phyloP scores from a whole-genome alignment of 2,888 invertebrate genomes.

The Entomobrya multifasciata region DNA sequence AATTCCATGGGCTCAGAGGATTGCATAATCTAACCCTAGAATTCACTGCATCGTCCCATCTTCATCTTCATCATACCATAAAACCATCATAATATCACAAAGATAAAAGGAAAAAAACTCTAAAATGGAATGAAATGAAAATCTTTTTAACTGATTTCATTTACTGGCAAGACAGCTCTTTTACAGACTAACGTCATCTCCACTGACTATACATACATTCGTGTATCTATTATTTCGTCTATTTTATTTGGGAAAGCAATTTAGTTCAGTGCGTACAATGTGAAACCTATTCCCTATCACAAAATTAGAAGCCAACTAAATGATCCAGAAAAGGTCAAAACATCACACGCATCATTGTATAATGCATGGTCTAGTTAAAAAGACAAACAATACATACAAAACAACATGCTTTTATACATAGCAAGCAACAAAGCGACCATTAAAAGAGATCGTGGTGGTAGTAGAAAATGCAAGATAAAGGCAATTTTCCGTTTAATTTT shows the following conservation, averaged over 20 bases:
- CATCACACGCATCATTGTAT: conserved; percentile 49
- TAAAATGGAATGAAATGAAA: too few relatives aligned
- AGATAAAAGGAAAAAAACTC: too few relatives aligned
- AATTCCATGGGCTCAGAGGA: too few relatives aligned
- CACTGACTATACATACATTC: neutral
- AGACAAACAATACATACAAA: conserved; percentile 3
- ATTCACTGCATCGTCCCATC: too few relatives aligned
- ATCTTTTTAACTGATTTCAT: too few relatives aligned
- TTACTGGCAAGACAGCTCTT: too few relatives aligned
- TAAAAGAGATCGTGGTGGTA: conserved; percentile 5
- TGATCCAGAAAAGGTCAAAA: conserved; percentile 66
- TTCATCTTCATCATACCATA: too few relatives aligned
- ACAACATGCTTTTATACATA: too few relatives aligned
- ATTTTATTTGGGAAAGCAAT: neutral
- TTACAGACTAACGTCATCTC: neutral
- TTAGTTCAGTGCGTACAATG: neutral
- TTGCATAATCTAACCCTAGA: too few relatives aligned
- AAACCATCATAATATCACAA: too few relatives aligned
- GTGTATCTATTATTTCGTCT: neutral
- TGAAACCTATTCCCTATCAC: conserved; percentile 38
- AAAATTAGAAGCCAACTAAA: conserved; percentile 58
- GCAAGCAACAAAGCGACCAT: neutral
- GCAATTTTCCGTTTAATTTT: conserved; percentile 55
- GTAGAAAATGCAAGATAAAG: conserved; percentile 36
- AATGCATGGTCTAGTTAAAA: neutral